Evolutionary conservation across 2,888 invertebrate genomes (phyloP).

Genomic region (Pammene aurita): DNA sequence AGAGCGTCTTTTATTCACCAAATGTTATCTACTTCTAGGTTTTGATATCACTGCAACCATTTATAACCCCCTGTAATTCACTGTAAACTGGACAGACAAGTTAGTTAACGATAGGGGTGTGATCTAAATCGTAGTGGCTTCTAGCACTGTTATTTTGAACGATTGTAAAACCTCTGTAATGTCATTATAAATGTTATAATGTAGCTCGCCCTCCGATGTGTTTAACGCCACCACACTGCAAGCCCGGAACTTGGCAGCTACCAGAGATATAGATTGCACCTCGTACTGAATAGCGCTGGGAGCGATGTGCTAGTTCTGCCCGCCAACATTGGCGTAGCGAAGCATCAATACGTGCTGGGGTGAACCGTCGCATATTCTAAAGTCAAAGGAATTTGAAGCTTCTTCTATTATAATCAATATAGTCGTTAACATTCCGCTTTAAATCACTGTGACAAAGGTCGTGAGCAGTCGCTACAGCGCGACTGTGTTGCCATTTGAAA

Average conservation of each 20-base stretch:
- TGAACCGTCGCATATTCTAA: not conserved
- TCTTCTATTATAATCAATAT: not conserved
- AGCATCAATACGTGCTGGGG: not conserved
- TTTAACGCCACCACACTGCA: not conserved
- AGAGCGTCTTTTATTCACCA: too few relatives aligned
- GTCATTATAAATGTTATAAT: not conserved
- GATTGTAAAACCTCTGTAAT: too few relatives aligned
- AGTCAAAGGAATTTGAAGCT: conserved; percentile 1
- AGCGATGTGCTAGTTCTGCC: conserved; percentile 22
- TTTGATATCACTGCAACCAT: too few relatives aligned
- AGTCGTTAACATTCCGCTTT: too few relatives aligned
- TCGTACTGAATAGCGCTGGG: conserved; percentile 23
- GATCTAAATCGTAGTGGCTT: too few relatives aligned
- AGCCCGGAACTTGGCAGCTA: conserved; percentile 26
- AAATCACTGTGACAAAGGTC: too few relatives aligned
- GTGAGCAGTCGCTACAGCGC: too few relatives aligned
- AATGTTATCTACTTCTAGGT: too few relatives aligned
- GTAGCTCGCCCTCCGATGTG: not conserved
- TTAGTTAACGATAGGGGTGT: too few relatives aligned
- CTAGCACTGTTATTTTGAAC: not conserved
- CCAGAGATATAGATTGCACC: conserved; percentile 12
- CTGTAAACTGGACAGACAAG: too few relatives aligned
- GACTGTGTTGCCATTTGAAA: too few relatives aligned
- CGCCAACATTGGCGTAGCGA: conserved; percentile 11
- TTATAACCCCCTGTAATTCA: too few relatives aligned